Evolutionary conservation across 2,888 invertebrate species (phyloP).

Genomic region (Macrostomum cliftonense): DNA sequence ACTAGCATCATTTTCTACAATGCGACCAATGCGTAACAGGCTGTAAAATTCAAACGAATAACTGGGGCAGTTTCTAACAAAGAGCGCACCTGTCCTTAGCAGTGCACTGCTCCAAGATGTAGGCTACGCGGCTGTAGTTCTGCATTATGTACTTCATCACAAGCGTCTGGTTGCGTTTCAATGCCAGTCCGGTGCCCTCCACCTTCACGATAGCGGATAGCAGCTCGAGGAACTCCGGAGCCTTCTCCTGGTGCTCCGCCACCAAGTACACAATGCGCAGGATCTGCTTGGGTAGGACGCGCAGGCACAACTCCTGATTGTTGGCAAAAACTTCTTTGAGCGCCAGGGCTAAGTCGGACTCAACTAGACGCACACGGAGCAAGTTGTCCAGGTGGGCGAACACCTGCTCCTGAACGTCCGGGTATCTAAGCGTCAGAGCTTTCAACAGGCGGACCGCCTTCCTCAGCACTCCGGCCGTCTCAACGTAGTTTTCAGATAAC

Average conservation of each 20-base stretch:
- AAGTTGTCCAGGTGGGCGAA: slow-evolving; percentile 4
- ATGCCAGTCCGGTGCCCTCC: slow-evolving; percentile 18
- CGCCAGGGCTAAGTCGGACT: slow-evolving; percentile 7
- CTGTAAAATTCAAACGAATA: too few species aligned
- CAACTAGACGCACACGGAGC: slow-evolving; percentile 7
- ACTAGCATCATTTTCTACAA: too few species aligned
- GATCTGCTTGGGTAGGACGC: slow-evolving; percentile 18
- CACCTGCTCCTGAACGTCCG: slow-evolving; percentile 8
- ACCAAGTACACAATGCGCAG: slow-evolving; percentile 19
- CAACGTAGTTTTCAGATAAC: slow-evolving; percentile 5
- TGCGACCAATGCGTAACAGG: too few species aligned
- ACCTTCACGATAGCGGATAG: slow-evolving; percentile 19
- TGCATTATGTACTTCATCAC: slow-evolving; percentile 25
- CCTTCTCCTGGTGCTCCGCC: slow-evolving; percentile 18
- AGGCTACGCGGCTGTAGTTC: slow-evolving; percentile 20
- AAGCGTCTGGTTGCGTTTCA: slow-evolving; percentile 22
- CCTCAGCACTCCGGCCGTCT: slow-evolving; percentile 6
- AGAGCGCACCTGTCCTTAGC: too few species aligned
- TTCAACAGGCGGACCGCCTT: slow-evolving; percentile 9
- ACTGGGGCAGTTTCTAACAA: too few species aligned
- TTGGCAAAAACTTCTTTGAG: slow-evolving; percentile 12
- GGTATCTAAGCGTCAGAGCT: slow-evolving; percentile 5
- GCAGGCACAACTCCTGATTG: slow-evolving; percentile 12
- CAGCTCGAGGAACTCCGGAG: slow-evolving; percentile 20
- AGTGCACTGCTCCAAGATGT: slow-evolving; percentile 17